A percentile compares a stretch with the other conserved stretches of the same genome.
phyloP scores from a whole-genome alignment of 2,888 invertebrate species.

The Dynastes tityus region DNA sequence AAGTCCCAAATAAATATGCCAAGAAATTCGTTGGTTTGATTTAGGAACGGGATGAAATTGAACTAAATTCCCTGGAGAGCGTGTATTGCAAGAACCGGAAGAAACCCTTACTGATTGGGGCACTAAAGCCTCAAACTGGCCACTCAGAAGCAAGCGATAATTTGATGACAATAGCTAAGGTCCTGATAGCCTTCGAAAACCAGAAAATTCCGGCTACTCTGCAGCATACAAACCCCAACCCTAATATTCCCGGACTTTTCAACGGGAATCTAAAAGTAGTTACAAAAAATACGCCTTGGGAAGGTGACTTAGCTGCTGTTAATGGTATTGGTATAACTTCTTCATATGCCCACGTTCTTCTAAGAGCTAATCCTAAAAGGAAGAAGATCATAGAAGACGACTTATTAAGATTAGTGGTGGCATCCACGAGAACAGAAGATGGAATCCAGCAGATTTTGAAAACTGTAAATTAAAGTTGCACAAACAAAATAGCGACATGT shows the following conservation, averaged over 20 bases:
- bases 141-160: conserved; percentile 95
- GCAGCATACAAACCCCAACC: conserved; percentile 90
- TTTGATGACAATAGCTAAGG: conserved; percentile 90
- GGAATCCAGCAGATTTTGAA: conserved; percentile 80
- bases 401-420: conserved; percentile 79
- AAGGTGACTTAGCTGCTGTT: conserved; percentile 89
- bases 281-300: conserved; percentile 85
- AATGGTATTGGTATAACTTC: conserved; percentile 99
- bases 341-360: conserved; percentile 90
- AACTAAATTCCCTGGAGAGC: conserved; percentile 92
- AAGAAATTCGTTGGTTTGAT: neutral
- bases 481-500: no score
- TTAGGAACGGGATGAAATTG: conserved; percentile 74
- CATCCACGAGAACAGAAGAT: conserved; percentile 89
- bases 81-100: conserved; percentile 88
- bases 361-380: conserved; percentile 85
- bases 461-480: conserved; percentile 59
- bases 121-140: conserved; percentile 98
- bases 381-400: conserved; percentile 72
- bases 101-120: conserved; percentile 89
- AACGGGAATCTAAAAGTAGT: conserved; percentile 89
- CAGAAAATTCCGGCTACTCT: conserved; percentile 92
- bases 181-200: conserved; percentile 92
- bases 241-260: conserved; percentile 87
- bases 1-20: no score